phyloP scores from a whole-genome alignment of 2,797 vertebrate species.

The Sebastes vulpes region DNA sequence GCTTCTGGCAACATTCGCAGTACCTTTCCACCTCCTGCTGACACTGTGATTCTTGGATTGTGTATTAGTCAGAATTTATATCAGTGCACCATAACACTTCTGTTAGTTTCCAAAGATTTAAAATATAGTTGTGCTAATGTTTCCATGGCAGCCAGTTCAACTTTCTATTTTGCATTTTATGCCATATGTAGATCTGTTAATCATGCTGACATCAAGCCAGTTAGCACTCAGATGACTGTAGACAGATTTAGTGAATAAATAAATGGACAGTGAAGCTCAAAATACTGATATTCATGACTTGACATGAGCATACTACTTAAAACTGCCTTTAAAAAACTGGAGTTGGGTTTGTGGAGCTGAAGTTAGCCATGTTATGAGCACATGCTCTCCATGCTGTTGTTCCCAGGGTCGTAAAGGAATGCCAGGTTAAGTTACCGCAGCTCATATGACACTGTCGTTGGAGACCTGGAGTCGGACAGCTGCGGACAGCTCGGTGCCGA shows the following conservation, averaged over 20 bases:
- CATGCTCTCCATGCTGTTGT: constrained; percentile 42
- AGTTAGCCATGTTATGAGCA: constrained; percentile 11
- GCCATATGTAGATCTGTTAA: constrained; percentile 8
- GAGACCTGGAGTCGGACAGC: constrained; percentile 78
- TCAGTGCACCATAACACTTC: not conserved
- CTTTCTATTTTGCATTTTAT: not conserved
- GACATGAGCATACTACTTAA: not conserved
- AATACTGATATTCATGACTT: not conserved
- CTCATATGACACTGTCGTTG: constrained; percentile 69
- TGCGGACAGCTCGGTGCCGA: constrained; percentile 85
- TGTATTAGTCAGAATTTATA: not conserved
- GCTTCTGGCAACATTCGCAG: not conserved
- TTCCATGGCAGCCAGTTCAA: not conserved
- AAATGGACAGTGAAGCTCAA: not conserved
- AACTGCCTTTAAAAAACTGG: not conserved
- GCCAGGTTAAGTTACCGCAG: constrained; percentile 79
- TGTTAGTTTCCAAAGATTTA: not conserved
- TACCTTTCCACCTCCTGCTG: constrained; percentile 2
- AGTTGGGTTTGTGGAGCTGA: constrained; percentile 1
- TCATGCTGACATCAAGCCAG: constrained; percentile 5
- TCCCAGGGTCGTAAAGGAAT: constrained; percentile 68
- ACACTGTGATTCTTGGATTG: not conserved
- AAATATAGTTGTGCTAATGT: not conserved
- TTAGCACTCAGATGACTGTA: not conserved
- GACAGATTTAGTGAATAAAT: not conserved